Base-by-base conservation (phyloP, 2,797 vertebrate genomes). In the Sphenodon punctatus region DNA sequence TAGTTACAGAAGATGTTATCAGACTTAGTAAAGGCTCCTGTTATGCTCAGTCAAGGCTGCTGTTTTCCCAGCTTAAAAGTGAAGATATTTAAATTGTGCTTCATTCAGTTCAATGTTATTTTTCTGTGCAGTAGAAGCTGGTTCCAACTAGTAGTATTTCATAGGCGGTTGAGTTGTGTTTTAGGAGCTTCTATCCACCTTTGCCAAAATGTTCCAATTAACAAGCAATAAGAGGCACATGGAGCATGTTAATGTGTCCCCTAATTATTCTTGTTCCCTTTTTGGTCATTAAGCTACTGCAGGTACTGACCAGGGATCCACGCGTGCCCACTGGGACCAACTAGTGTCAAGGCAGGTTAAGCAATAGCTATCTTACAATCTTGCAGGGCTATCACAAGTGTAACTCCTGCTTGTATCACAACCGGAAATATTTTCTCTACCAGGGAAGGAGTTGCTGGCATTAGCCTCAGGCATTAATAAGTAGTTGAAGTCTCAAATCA, bases 321-420 rank as follows among this genome's bases (percentile, higher is more conserved):
- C n/a, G n/a, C n/a, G 11, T 36, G 41, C 6, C 0, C 41, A 53
- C 12, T 49, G 32, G 61, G 80, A 72, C 41, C 38, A 42, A 0
- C 25, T 0, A 59, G 39, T 17, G 0, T 0, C 10, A 0, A 14
- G 22, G 14, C 30, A 70, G 64, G 12, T 58, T 55, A 34, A 32
- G 32, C 23, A 10, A 58, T 20, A 12, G 51, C 51, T 6, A 32
- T 22, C 32, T 36, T 36, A 20, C 20, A 20, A 58, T 14, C 36
- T 58, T 32, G 2, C 36, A 55, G 5, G 30, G 17, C 32, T 34
- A 55, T 7, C 45, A 42, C 64, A 5, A 9, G 42, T 32, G 65
- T 8, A 36, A 0, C 22, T 19, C 3, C 0, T 1, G 58, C 2
- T 41, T 14, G 12, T 23, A 30, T n/a, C 64, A 46, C 78, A 43